Evolutionary conservation across 2,113 vertebrate genomes (phyloP).

Genomic region (human (Homo sapiens)): DNA sequence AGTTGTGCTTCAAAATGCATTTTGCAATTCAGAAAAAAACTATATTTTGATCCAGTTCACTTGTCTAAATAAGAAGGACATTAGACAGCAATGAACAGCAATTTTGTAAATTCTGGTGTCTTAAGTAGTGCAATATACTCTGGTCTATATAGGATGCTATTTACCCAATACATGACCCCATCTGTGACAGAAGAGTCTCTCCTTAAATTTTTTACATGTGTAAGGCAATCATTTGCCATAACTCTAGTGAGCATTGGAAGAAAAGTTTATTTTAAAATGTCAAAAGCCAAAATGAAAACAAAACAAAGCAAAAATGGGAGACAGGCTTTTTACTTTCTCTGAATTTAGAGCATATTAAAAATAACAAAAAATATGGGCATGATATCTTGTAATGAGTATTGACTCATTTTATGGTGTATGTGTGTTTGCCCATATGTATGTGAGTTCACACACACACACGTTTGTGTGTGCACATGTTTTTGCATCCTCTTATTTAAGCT

Average conservation of each 20-base stretch:
- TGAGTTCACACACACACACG: background rate
- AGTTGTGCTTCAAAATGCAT: background rate
- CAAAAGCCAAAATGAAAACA: background rate
- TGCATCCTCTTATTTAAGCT: background rate
- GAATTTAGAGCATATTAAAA: background rate
- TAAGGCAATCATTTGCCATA: background rate
- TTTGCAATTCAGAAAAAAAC: background rate
- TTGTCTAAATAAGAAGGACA: background rate
- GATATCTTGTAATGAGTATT: background rate
- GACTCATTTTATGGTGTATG: background rate
- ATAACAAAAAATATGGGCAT: background rate
- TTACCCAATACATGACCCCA: background rate
- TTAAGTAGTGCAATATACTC: background rate
- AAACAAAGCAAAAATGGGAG: background rate
- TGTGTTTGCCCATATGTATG: background rate
- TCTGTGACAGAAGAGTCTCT: background rate
- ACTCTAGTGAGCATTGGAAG: background rate
- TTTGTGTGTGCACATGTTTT: background rate
- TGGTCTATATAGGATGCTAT: background rate
- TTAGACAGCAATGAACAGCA: background rate
- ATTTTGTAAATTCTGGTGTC: background rate
- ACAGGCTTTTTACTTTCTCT: background rate
- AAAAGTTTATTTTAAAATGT: background rate
- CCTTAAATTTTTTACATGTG: background rate
- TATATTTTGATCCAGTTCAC: background rate